A percentile compares a stretch with the other conserved stretches of the same genome.
Conservation (phyloP, 2,113 vertebrate species). For the Pseudopipra pipra region DNA sequence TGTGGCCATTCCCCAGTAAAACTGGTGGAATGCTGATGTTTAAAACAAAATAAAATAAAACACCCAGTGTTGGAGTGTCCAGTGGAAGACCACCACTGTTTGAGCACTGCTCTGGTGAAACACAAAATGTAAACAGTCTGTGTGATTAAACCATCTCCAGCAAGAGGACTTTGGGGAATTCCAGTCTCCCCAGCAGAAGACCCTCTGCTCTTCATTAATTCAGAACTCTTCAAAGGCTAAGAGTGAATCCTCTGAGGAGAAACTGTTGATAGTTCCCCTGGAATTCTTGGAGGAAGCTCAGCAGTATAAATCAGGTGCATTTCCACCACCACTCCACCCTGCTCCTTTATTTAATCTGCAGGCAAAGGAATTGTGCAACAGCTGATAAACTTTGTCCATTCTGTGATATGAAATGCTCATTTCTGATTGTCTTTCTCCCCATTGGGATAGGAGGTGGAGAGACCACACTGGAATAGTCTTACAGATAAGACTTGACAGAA, state of each 20-base stretch:
- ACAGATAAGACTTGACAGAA: not conserved
- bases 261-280: not conserved
- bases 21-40: constrained; percentile 10
- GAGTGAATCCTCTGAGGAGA: not conserved
- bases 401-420: not conserved
- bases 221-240: constrained; percentile 19
- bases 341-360: not conserved
- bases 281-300: constrained; percentile 18
- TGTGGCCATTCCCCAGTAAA: not conserved
- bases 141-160: constrained; percentile 51
- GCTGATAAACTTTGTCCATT: not conserved
- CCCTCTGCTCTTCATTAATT: constrained; percentile 26
- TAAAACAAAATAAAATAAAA: constrained; percentile 47
- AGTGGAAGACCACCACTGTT: constrained; percentile 36
- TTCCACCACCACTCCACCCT: not conserved
- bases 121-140: constrained; percentile 42
- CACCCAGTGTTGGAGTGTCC: not conserved
- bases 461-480: not conserved
- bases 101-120: constrained; percentile 34
- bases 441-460: not conserved
- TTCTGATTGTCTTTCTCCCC: not conserved
- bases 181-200: constrained; percentile 19
- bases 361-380: not conserved
- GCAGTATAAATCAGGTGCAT: not conserved
- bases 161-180: constrained; percentile 48